Base-by-base conservation (phyloP, 2,888 invertebrate genomes). In the Thecocarcelia acutangulata region DNA sequence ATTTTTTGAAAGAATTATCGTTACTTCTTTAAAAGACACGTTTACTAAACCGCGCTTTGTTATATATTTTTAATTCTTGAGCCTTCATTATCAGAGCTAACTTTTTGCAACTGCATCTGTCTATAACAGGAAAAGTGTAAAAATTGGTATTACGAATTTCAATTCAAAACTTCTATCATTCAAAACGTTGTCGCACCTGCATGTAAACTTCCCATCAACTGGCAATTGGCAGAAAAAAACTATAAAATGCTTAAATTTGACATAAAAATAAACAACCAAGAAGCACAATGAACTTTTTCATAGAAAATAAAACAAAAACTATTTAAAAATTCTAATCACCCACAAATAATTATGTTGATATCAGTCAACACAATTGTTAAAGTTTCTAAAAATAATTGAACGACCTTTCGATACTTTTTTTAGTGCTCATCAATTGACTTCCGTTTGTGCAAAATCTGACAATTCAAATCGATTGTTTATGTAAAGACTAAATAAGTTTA, bases 361-460 rank as follows among this genome's bases (percentile, higher is more conserved):
- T 33, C 33, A 8, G 33, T 33, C 33, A 8, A 33, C 33, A 33
- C 33, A 21, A n/a, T 56, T 56, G 40, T 59, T n/a, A 33, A 46
- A 33, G 28, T 28, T 52, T 54, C 28, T 69, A 58, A 59, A 70
- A 48, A 15, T 19, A 46, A 58, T 40, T 40, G 0, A 40, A 50
- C 19, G 17, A 40, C 59, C 70, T 61, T 42, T 50, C n/a, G 13
- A 17, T 44, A 15, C 6, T 5, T 4, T 15, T 52, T 72, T 61
- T 50, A 48, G 24, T 42, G 48, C 15, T 50, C 15, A 17, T 50
- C 21, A 5, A 70, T 42, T 44, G 5, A 44, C 72, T 72, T 72
- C 72, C 72, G 72, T n/a, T 17, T 21, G 33, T 19, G 9, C 1
- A 3, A 40, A 33, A 21, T 8, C 15, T 42, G 24, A 15, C 52